Conservation (phyloP, 2,113 vertebrate species). For the Ochotona princeps region DNA sequence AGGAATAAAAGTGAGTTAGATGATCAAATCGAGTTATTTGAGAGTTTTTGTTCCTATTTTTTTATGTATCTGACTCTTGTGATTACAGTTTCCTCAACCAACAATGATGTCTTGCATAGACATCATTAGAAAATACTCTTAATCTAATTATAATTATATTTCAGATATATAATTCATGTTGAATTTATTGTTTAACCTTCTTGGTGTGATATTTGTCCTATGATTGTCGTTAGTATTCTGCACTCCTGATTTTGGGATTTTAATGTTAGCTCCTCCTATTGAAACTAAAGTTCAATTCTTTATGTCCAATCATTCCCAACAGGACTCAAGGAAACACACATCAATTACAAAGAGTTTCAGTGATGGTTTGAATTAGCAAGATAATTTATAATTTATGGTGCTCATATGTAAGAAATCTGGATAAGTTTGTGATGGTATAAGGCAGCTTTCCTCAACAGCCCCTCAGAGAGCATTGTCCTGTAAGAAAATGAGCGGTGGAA, state of each 20-base stretch:
- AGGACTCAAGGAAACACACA: background rate
- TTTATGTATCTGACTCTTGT: conserved; percentile 1
- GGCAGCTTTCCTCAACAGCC: background rate
- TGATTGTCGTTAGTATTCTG: background rate
- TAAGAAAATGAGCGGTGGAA: background rate
- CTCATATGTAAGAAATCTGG: background rate
- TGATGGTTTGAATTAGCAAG: background rate
- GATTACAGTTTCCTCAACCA: conserved; percentile 23
- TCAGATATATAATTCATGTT: background rate
- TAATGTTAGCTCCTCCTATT: background rate
- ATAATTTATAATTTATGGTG: background rate
- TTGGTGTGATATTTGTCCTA: background rate
- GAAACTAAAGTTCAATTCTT: background rate
- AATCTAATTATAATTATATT: background rate
- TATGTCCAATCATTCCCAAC: background rate
- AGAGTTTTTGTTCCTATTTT: background rate
- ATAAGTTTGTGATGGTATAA: background rate
- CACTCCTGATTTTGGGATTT: background rate
- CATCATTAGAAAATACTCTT: background rate
- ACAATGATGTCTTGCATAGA: background rate
- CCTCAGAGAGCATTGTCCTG: background rate
- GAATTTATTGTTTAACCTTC: background rate
- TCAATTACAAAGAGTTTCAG: background rate
- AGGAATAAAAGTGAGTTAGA: background rate
- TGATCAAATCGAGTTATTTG: no score